Evolutionary conservation across 2,888 invertebrate genomes (phyloP).

Genomic region (Acleris holmiana): DNA sequence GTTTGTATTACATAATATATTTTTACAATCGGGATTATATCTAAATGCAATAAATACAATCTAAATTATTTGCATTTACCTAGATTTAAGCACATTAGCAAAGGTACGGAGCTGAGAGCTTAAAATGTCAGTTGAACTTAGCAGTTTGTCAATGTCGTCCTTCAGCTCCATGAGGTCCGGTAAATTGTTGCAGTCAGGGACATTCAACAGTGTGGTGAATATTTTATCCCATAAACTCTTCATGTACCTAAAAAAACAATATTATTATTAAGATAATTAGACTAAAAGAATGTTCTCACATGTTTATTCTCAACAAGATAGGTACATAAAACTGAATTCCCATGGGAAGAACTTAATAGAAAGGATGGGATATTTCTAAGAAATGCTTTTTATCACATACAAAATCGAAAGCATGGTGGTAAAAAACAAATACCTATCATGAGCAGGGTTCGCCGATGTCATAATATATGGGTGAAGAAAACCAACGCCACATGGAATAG

Average conservation of each 20-base stretch:
- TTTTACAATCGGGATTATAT: conserved; percentile 75
- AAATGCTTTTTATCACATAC: too few species aligned
- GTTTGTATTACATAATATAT: conserved; percentile 70
- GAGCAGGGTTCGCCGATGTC: too few species aligned
- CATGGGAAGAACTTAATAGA: too few species aligned
- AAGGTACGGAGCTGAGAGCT: conserved; percentile 74
- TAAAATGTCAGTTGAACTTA: conserved; percentile 68
- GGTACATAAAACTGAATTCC: too few species aligned
- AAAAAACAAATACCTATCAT: too few species aligned
- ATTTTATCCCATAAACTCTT: conserved; percentile 91
- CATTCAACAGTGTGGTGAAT: conserved; percentile 92
- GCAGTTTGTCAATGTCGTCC: conserved; percentile 71
- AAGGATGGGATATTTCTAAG: too few species aligned
- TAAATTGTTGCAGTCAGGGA: conserved; percentile 89
- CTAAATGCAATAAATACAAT: conserved; percentile 83
- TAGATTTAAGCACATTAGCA: conserved; percentile 82
- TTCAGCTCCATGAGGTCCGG: conserved; percentile 88
- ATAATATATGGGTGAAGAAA: too few species aligned
- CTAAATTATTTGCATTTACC: conserved; percentile 67
- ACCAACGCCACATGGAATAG: too few species aligned
- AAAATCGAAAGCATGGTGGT: too few species aligned
- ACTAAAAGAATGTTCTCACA: background rate
- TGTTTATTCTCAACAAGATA: too few species aligned
- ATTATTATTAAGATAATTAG: background rate
- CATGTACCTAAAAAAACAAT: conserved; percentile 84